phyloP scores from a whole-genome alignment of 2,888 invertebrate genomes.

The Papilio demoleus region DNA sequence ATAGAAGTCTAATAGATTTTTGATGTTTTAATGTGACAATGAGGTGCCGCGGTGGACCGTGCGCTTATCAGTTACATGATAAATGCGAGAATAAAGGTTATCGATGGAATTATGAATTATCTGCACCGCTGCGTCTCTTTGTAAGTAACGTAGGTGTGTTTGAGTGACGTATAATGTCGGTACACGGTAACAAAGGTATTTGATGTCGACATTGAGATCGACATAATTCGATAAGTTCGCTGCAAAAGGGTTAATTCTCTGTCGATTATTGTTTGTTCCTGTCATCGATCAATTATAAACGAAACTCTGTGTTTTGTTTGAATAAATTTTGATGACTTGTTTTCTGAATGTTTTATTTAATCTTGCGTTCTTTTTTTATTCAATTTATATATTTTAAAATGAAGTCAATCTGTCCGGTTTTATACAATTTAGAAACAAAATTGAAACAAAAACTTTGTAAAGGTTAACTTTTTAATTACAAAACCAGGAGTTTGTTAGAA shows the following conservation, averaged over 20 bases:
- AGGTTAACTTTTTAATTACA: constrained; percentile 7
- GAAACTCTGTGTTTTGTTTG: constrained; percentile 3
- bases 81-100: constrained; percentile 25
- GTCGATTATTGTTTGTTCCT: neutral
- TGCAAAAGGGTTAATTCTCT: neutral
- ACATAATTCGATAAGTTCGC: neutral
- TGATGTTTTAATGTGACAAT: neutral
- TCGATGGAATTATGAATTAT: constrained; percentile 32
- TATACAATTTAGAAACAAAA: neutral
- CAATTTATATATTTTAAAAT: too few relatives aligned
- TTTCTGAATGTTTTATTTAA: neutral
- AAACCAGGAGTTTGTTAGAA: constrained; percentile 3
- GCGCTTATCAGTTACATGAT: constrained; percentile 15
- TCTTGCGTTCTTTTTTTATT: too few relatives aligned
- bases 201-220: neutral
- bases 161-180: constrained; percentile 2
- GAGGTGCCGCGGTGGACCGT: constrained; percentile 8
- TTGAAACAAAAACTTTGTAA: neutral
- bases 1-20: neutral
- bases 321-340: neutral
- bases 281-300: neutral
- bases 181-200: constrained; percentile 12
- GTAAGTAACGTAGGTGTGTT: constrained; percentile 14
- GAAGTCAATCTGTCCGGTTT: too few relatives aligned
- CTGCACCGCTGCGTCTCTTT: constrained; percentile 19